Percentiles rank a stretch among this genome's conserved stretches.
These are phyloP conservation scores for Sitta europaea DNA, from an alignment of 2,113 vertebrate species.

Conservation along the genomic window DNA sequence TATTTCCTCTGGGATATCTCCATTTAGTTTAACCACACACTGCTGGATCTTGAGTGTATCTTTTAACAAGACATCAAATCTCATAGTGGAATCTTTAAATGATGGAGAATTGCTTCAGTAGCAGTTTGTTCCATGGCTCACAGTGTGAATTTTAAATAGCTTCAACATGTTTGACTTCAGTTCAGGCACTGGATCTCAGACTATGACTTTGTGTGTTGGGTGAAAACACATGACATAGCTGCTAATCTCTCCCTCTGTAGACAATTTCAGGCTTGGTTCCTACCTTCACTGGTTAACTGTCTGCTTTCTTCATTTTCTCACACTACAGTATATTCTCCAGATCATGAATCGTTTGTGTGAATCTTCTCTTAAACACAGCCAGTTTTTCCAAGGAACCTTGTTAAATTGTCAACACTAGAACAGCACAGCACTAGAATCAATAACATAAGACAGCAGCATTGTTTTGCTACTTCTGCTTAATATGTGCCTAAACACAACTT, in stretches of 20 bases:
- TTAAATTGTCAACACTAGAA: constrained; percentile 45
- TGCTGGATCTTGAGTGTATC: neutral
- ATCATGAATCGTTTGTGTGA: neutral
- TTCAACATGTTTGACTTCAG: constrained; percentile 6
- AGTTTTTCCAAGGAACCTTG: constrained; percentile 28
- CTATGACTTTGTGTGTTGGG: neutral
- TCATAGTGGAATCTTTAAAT: neutral
- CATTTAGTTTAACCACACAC: neutral
- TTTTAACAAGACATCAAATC: constrained; percentile 5
- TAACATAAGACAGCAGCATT: neutral
- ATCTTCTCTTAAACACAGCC: neutral
- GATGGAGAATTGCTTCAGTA: neutral
- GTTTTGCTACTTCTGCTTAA: neutral
- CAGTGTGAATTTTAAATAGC: constrained; percentile 4
- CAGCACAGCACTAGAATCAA: neutral
- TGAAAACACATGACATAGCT: neutral
- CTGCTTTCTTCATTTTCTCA: neutral
- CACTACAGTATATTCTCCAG: neutral
- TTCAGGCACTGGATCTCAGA: neutral
- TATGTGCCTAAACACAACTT: neutral
- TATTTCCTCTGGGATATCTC: neutral
- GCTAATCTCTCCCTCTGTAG: neutral
- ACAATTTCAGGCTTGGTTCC: neutral
- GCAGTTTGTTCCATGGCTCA: neutral
- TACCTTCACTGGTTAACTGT: neutral